These are phyloP conservation scores for Boleophthalmus pectinirostris DNA, from an alignment of 2,113 vertebrate species.

Conservation along the genomic window DNA sequence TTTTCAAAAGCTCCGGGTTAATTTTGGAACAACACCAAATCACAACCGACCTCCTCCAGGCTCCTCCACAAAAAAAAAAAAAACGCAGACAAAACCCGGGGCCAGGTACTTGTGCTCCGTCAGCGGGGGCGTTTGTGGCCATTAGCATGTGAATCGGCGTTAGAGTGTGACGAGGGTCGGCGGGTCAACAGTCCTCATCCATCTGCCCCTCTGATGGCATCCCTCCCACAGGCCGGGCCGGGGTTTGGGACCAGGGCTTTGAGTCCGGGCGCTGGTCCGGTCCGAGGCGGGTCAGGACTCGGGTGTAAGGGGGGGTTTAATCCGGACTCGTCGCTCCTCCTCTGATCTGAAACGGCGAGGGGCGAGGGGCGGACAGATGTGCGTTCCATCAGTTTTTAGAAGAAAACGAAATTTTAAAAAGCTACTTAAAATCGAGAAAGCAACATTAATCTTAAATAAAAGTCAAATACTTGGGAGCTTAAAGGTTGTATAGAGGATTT, in stretches of 20 bases:
- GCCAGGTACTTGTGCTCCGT: conserved; percentile 37
- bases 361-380: neutral
- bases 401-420: neutral
- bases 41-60: neutral
- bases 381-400: neutral
- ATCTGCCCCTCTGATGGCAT: conserved; percentile 79
- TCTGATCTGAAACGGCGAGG: neutral
- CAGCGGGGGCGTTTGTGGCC: conserved; percentile 57
- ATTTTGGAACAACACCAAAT: neutral
- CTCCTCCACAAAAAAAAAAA: neutral
- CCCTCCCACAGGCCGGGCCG: conserved; percentile 36
- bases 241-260: neutral
- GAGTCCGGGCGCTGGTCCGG: neutral
- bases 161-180: conserved; percentile 73
- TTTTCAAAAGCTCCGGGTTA: neutral
- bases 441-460: too few relatives aligned
- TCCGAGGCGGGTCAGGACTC: neutral
- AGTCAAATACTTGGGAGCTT: too few relatives aligned
- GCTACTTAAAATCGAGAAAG: neutral
- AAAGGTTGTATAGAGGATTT: too few relatives aligned
- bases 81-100: neutral
- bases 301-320: neutral
- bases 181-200: conserved; percentile 78
- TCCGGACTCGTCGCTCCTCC: neutral
- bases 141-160: conserved; percentile 74